Percentiles rank a stretch among this genome's conserved stretches.
phyloP scores from a whole-genome alignment of 2,797 vertebrate species.

The Nannoperca obscura region DNA sequence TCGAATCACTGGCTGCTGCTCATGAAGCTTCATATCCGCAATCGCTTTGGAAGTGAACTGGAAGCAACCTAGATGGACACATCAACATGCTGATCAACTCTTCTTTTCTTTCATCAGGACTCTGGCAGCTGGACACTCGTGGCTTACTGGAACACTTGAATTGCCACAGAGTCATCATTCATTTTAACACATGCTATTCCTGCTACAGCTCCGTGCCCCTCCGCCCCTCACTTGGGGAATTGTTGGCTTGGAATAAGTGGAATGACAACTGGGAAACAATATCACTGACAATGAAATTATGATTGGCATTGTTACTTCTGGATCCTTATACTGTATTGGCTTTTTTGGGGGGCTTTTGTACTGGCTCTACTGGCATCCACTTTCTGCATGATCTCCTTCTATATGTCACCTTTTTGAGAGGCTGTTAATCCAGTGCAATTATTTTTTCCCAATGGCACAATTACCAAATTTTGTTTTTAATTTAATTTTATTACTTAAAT shows the following conservation, averaged over 20 bases:
- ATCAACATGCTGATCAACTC: too few relatives aligned
- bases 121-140: too few relatives aligned
- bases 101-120: too few relatives aligned
- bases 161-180: not conserved
- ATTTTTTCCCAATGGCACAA: not conserved
- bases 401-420: constrained; percentile 4
- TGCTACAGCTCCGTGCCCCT: not conserved
- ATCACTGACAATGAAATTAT: not conserved
- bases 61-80: too few relatives aligned
- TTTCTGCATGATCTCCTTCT: not conserved
- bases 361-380: not conserved
- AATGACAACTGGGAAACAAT: not conserved
- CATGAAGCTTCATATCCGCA: too few relatives aligned
- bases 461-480: not conserved
- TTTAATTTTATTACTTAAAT: not conserved
- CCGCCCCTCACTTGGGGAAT: not conserved
- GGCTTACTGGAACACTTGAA: not conserved
- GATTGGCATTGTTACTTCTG: not conserved
- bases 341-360: too few relatives aligned
- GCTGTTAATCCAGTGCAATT: not conserved
- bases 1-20: too few relatives aligned
- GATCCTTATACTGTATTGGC: not conserved
- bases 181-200: not conserved
- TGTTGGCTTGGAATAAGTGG: not conserved
- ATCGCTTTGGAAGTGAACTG: too few relatives aligned